These are phyloP conservation scores for Saccopteryx leptura DNA, from an alignment of 2,113 vertebrate species.

Conservation along the genomic window DNA sequence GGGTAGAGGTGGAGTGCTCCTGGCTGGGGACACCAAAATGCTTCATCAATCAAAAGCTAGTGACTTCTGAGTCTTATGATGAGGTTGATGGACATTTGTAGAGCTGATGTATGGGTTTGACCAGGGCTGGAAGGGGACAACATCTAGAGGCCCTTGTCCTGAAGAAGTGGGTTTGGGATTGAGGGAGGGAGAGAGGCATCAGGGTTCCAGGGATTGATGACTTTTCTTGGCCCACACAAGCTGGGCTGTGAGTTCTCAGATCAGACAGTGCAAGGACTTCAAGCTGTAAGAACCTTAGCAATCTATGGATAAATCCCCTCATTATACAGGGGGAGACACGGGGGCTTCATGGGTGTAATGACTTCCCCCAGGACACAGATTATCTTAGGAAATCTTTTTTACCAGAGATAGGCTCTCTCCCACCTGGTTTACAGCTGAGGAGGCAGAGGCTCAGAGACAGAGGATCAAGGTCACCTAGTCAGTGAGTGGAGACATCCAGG, in stretches of 20 bases:
- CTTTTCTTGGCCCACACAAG: neutral
- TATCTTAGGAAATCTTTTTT: neutral
- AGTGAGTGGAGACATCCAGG: neutral
- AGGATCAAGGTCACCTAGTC: neutral
- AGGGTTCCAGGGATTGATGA: neutral
- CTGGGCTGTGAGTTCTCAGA: neutral
- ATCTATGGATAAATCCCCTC: neutral
- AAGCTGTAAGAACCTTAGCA: neutral
- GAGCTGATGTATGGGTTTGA: neutral
- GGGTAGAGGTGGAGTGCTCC: neutral
- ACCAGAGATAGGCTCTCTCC: neutral
- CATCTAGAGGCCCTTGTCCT: neutral
- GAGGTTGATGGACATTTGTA: neutral
- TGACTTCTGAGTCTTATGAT: slow-evolving; percentile 61
- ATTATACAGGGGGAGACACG: neutral
- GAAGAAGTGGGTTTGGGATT: neutral
- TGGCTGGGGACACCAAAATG: neutral
- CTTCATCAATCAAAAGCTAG: slow-evolving; percentile 67
- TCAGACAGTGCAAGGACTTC: neutral
- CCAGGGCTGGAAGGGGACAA: too few species aligned
- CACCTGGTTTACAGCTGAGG: neutral
- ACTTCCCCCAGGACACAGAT: neutral
- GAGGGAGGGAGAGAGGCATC: neutral
- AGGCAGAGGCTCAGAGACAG: neutral
- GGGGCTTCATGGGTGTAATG: neutral